Evolutionary conservation across 2,113 vertebrate genomes (phyloP).

Genomic region (Passer domesticus): DNA sequence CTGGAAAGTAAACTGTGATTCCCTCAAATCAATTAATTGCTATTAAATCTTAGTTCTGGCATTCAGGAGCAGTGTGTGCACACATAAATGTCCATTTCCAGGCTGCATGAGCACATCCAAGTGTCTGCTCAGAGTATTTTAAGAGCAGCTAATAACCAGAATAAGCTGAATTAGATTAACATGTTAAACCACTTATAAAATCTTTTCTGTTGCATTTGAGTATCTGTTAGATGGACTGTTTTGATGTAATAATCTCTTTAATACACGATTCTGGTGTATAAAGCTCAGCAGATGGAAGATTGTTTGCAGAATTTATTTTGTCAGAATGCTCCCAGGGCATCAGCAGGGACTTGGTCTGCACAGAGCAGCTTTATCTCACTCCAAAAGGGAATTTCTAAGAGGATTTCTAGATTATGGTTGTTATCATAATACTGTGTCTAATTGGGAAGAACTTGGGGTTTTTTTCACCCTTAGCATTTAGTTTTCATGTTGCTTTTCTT

Average conservation of each 20-base stretch:
- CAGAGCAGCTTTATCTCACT: neutral
- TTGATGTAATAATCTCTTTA: neutral
- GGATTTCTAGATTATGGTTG: neutral
- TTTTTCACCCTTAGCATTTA: neutral
- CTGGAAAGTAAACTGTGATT: neutral
- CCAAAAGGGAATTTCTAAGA: neutral
- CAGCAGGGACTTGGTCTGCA: neutral
- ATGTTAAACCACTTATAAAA: neutral
- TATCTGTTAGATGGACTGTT: neutral
- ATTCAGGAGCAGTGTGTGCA: neutral
- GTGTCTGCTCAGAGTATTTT: neutral
- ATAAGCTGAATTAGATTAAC: slow-evolving; percentile 19
- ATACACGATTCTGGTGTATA: rapidly evolving
- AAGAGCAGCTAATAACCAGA: neutral
- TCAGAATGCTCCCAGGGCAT: neutral
- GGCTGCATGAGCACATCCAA: neutral
- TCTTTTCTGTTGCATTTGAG: neutral
- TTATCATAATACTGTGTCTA: neutral
- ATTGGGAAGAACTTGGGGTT: neutral
- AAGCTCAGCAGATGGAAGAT: neutral
- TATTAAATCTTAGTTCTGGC: neutral
- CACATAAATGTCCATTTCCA: neutral
- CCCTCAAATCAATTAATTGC: neutral
- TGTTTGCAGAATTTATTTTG: neutral
- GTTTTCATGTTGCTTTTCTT: neutral